A percentile compares a stretch with the other conserved stretches of the same genome.
Conservation (phyloP, 2,797 vertebrate species). For the Protonibea diacanthus region DNA sequence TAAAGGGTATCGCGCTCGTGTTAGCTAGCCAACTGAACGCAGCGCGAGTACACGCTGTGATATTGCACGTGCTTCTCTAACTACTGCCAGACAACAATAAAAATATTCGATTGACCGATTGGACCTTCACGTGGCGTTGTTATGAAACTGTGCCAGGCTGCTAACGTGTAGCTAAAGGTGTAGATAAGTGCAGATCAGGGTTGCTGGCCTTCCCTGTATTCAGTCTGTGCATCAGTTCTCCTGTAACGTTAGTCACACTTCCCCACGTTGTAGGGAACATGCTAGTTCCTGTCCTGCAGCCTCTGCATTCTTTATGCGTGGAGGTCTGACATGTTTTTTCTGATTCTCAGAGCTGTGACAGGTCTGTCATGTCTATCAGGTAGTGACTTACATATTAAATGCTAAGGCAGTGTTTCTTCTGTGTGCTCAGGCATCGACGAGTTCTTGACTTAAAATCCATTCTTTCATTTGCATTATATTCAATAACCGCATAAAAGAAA, state of each 20-base stretch:
- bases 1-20: background rate
- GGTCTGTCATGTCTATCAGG: conserved; percentile 6
- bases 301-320: background rate
- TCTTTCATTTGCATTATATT: background rate
- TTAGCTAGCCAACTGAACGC: conserved; percentile 23
- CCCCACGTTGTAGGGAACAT: background rate
- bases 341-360: background rate
- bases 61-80: conserved; percentile 66
- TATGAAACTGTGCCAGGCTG: background rate
- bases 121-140: rapidly evolving
- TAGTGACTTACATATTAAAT: background rate
- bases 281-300: background rate
- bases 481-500: background rate
- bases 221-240: background rate
- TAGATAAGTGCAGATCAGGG: no score
- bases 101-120: background rate
- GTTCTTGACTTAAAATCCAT: background rate
- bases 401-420: background rate
- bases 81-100: background rate
- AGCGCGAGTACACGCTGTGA: conserved; percentile 19
- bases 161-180: background rate
- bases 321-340: background rate
- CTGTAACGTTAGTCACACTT: background rate
- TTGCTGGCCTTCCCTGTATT: background rate
- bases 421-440: background rate